phyloP scores from a whole-genome alignment of 2,113 vertebrate genomes.

The Cairina moschata region DNA sequence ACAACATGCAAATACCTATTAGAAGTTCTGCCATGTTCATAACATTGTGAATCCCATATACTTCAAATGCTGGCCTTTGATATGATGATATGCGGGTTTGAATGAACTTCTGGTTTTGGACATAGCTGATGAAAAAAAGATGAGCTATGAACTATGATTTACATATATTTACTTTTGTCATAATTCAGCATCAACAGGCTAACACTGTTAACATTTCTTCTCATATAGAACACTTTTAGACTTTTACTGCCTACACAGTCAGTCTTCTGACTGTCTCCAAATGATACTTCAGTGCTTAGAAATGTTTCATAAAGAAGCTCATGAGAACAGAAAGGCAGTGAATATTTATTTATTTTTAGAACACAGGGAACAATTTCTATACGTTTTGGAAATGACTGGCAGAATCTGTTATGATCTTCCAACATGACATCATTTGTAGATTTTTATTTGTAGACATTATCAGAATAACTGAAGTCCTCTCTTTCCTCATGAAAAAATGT shows the following conservation, averaged over 20 bases:
- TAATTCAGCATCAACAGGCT: neutral
- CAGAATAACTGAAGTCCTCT: slow-evolving; percentile 34
- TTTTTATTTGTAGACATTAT: neutral
- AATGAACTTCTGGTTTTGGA: neutral
- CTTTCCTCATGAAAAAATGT: neutral
- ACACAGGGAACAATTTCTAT: neutral
- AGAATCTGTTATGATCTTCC: slow-evolving; percentile 16
- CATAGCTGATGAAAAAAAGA: neutral
- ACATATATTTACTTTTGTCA: neutral
- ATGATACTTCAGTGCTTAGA: neutral
- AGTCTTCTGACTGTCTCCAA: neutral
- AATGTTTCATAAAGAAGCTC: neutral
- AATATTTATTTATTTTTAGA: neutral
- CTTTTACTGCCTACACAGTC: neutral
- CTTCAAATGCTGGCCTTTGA: neutral
- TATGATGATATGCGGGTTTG: neutral
- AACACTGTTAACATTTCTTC: neutral
- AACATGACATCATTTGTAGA: neutral
- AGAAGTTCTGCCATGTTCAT: neutral
- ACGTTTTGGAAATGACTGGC: neutral
- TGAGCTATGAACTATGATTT: fast-evolving
- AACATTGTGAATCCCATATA: neutral
- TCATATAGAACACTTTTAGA: neutral
- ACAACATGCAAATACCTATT: neutral
- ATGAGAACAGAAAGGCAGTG: neutral